Percentiles rank a stretch among this genome's conserved stretches.
Conservation (phyloP, 2,888 invertebrate genomes). For the Lepidochrysops patricia region DNA sequence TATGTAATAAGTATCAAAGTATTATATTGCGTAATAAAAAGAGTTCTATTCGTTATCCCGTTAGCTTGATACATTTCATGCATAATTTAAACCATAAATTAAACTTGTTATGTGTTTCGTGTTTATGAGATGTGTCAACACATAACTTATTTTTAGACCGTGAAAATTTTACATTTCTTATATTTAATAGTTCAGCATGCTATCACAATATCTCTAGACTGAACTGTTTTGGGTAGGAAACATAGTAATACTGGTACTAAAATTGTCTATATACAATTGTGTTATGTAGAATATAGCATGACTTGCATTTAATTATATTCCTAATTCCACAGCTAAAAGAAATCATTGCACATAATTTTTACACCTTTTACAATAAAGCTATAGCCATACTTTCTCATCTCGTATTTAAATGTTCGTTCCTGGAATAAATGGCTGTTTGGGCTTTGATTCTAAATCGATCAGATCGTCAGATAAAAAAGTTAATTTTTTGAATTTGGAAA, state of each 20-base stretch:
- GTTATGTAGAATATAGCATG: no score
- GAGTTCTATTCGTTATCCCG: slow-evolving; percentile 33
- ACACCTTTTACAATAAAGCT: background rate
- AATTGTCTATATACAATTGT: no score
- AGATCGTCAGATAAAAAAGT: background rate
- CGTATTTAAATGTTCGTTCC: no score
- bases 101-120: background rate
- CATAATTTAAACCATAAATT: slow-evolving; percentile 18
- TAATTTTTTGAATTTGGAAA: background rate
- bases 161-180: background rate
- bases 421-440: background rate
- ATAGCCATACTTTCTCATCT: background rate
- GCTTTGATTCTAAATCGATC: background rate
- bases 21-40: slow-evolving; percentile 36
- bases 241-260: no score
- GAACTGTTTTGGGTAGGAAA: background rate
- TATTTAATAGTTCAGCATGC: background rate
- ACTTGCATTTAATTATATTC: no score
- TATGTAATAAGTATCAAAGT: slow-evolving; percentile 24
- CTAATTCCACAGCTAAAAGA: no score
- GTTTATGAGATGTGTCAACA: slow-evolving; percentile 6
- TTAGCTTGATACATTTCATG: slow-evolving; percentile 32
- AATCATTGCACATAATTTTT: no score
- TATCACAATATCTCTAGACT: no score
- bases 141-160: background rate